Evolutionary conservation across 2,113 vertebrate genomes (phyloP).

Genomic region (Onychostoma macrolepis): DNA sequence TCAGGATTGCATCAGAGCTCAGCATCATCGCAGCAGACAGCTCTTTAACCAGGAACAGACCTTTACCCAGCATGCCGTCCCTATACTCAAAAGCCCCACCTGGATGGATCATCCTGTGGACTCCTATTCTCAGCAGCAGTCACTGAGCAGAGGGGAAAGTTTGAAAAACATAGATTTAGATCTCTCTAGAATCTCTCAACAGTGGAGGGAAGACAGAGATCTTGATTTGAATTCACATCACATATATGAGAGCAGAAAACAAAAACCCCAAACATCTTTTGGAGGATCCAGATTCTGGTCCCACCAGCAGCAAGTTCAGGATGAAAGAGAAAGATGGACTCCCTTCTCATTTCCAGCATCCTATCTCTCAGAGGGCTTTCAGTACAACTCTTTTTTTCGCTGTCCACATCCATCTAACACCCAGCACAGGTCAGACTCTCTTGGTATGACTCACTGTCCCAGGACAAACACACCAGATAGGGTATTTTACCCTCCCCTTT

Average conservation of each 20-base stretch:
- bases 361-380: conserved; percentile 42
- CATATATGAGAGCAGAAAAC: conserved; percentile 23
- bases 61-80: neutral
- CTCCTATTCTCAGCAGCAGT: conserved; percentile 29
- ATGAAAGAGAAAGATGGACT: conserved; percentile 20
- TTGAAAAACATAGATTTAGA: conserved; percentile 36
- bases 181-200: conserved; percentile 55
- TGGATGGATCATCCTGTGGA: conserved; percentile 22
- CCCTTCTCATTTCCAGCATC: conserved; percentile 31
- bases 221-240: conserved; percentile 48
- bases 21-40: neutral
- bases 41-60: neutral
- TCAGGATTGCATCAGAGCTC: conserved; percentile 6
- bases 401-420: conserved; percentile 53
- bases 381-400: conserved; percentile 57
- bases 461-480: conserved; percentile 30
- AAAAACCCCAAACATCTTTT: conserved; percentile 20
- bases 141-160: conserved; percentile 35
- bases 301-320: conserved; percentile 47
- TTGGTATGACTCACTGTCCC: conserved; percentile 66
- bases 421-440: conserved; percentile 43
- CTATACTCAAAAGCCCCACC: conserved; percentile 39
- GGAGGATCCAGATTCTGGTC: conserved; percentile 37
- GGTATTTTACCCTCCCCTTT: conserved; percentile 1
- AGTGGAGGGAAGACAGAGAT: conserved; percentile 41